Conservation (phyloP, 2,888 invertebrate species). For the Leptogaster cylindrica region DNA sequence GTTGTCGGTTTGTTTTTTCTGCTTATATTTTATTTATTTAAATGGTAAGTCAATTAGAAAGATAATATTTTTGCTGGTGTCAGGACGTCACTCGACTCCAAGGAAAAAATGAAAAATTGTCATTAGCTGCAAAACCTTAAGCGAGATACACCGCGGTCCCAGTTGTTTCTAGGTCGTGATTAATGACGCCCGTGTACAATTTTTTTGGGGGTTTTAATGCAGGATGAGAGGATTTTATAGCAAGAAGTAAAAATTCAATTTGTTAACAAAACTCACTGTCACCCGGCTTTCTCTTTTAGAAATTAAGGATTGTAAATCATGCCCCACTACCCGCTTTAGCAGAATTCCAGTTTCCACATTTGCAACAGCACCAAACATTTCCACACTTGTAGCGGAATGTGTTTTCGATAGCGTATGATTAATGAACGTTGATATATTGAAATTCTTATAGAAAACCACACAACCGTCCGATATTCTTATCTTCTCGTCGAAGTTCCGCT, state of each 20-base stretch:
- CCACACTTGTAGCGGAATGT: constrained; percentile 22
- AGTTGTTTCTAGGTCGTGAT: constrained; percentile 36
- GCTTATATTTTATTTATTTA: constrained; percentile 28
- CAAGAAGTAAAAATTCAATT: constrained; percentile 35
- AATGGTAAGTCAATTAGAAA: constrained; percentile 42
- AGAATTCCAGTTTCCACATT: no score
- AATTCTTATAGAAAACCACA: constrained; percentile 25
- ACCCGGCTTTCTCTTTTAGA: background rate
- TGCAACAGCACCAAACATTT: no score
- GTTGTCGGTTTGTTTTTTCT: constrained; percentile 18
- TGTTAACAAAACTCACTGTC: constrained; percentile 28
- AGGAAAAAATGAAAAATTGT: constrained; percentile 38
- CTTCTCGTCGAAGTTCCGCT: background rate
- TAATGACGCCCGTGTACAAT: constrained; percentile 2
- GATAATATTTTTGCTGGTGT: constrained; percentile 33
- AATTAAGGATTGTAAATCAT: background rate
- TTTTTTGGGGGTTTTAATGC: constrained; percentile 12
- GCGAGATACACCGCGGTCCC: constrained; percentile 34
- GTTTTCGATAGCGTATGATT: constrained; percentile 38
- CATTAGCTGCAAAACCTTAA: constrained; percentile 32
- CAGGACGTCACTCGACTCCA: constrained; percentile 7
- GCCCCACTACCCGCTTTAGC: no score
- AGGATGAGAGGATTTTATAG: constrained; percentile 10
- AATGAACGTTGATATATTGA: constrained; percentile 23
- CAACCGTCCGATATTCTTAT: constrained; percentile 11